Conservation (phyloP, 2,797 vertebrate genomes). For the Squalus acanthias region DNA sequence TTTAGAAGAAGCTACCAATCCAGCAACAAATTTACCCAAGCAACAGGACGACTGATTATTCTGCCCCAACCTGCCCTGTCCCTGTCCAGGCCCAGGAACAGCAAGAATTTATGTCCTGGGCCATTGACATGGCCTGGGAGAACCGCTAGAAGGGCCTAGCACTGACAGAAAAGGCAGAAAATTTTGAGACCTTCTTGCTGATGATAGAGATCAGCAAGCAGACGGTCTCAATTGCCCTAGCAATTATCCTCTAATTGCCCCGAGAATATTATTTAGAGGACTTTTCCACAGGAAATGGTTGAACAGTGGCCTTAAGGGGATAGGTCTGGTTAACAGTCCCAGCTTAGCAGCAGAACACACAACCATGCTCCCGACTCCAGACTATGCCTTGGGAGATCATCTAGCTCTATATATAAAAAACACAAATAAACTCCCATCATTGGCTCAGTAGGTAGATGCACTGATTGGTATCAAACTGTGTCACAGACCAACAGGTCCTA, state of each 20-base stretch:
- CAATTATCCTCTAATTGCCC: not conserved
- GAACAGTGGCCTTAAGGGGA: not conserved
- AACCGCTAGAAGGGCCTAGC: not conserved
- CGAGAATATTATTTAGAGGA: not conserved
- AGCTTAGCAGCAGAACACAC: not conserved
- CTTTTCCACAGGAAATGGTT: not conserved
- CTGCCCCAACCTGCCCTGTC: not conserved
- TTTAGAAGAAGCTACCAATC: not conserved
- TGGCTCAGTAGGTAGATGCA: too few species aligned
- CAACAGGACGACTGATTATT: not conserved
- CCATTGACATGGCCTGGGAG: not conserved
- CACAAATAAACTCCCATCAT: not conserved
- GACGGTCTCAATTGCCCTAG: not conserved
- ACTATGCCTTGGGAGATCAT: not conserved
- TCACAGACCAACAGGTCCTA: not conserved
- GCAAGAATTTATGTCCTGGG: not conserved
- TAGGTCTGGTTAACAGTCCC: not conserved
- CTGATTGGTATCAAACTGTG: not conserved
- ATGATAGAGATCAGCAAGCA: not conserved
- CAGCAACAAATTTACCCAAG: not conserved
- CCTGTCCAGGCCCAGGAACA: not conserved
- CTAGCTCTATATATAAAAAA: not conserved
- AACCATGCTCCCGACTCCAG: not conserved
- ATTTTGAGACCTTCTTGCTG: not conserved
- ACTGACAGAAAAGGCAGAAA: too few species aligned